phyloP scores from a whole-genome alignment of 2,113 vertebrate genomes.

The Sebastes fasciatus region DNA sequence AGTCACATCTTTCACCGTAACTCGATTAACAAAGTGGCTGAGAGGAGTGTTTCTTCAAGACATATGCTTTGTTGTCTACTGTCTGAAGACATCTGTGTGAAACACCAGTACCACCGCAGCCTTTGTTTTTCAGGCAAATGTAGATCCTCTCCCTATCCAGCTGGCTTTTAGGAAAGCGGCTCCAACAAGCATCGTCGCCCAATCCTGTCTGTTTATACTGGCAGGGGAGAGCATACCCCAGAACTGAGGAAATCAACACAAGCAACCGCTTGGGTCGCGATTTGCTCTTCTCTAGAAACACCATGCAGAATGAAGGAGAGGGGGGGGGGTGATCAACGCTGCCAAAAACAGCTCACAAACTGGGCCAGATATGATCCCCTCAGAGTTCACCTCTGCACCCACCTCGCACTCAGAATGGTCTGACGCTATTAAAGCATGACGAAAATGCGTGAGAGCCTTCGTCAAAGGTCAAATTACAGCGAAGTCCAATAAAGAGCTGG shows the following conservation, averaged over 20 bases:
- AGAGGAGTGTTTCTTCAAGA: background rate
- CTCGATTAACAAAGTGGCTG: background rate
- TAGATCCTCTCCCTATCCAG: conserved; percentile 53
- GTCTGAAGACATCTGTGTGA: conserved; percentile 32
- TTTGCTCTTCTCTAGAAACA: conserved; percentile 55
- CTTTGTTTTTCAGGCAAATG: conserved; percentile 60
- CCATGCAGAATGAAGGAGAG: conserved; percentile 30
- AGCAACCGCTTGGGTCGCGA: conserved; percentile 30
- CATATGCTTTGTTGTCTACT: conserved; percentile 46
- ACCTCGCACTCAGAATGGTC: conserved; percentile 23
- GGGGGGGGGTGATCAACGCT: conserved; percentile 3
- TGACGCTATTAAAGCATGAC: conserved; percentile 19
- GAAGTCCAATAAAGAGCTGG: conserved; percentile 13
- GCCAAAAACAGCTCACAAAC: conserved; percentile 55
- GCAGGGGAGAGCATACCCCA: conserved; percentile 69
- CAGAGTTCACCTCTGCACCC: conserved; percentile 41
- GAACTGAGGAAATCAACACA: conserved; percentile 73
- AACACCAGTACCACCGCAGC: conserved; percentile 17
- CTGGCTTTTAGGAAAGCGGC: conserved; percentile 56
- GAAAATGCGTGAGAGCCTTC: background rate
- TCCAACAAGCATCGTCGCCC: conserved; percentile 57
- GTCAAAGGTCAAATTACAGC: background rate
- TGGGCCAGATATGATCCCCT: conserved; percentile 50
- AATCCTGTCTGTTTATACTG: conserved; percentile 77
- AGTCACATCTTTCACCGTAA: conserved; percentile 23